Evolutionary conservation across 2,113 vertebrate genomes (phyloP).

Genomic region (Festucalex cinctus): DNA sequence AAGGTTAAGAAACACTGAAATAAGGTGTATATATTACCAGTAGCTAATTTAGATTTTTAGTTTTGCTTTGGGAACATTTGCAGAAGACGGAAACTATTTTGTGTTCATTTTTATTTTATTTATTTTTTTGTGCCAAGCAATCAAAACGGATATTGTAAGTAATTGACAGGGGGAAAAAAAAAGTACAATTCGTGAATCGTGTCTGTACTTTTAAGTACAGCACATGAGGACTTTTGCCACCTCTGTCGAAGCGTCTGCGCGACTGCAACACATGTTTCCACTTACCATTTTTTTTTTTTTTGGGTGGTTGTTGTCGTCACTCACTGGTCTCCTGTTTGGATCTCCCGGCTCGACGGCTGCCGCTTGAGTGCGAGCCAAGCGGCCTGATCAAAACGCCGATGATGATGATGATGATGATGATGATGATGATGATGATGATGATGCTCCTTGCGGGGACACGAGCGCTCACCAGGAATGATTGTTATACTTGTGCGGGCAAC

Average conservation of each 20-base stretch:
- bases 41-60: no score
- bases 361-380: slow-evolving; percentile 3
- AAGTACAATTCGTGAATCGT: no score
- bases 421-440: slow-evolving; percentile 15
- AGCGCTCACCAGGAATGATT: slow-evolving; percentile 8
- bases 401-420: slow-evolving; percentile 28
- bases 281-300: slow-evolving; percentile 60
- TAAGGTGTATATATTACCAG: no score
- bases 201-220: no score
- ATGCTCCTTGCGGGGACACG: slow-evolving; percentile 27
- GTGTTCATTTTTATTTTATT: no score
- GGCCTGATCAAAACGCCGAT: slow-evolving; percentile 5
- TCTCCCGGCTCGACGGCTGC: slow-evolving; percentile 12
- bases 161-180: no score
- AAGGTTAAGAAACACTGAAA: no score
- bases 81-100: no score
- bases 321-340: slow-evolving; percentile 21
- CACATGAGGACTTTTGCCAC: no score
- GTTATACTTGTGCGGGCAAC: slow-evolving; percentile 26
- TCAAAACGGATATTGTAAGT: no score
- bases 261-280: slow-evolving; percentile 46
- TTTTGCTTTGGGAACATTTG: no score
- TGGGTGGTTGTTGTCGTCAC: slow-evolving; percentile 15
- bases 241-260: slow-evolving; percentile 9
- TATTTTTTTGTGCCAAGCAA: no score